Conservation (phyloP, 2,888 invertebrate genomes). For the Hypena proboscidalis region DNA sequence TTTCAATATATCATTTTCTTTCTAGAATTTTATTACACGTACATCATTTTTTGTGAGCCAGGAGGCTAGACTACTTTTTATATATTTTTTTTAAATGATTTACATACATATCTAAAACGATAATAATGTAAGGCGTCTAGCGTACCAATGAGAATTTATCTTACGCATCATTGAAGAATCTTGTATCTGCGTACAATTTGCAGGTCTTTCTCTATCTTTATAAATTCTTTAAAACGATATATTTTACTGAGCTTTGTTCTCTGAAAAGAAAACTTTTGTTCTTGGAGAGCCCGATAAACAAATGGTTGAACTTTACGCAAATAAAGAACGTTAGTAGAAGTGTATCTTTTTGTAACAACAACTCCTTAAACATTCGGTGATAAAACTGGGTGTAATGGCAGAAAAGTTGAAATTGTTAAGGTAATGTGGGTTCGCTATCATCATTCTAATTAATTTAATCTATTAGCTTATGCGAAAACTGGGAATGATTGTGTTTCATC, state of each 20-base stretch:
- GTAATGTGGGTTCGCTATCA: constrained; percentile 1
- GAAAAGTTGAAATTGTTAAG: constrained; percentile 13
- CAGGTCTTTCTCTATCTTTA: constrained; percentile 29
- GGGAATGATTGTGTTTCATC: constrained; percentile 23
- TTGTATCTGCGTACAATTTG: constrained; percentile 17
- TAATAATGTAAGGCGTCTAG: constrained; percentile 7
- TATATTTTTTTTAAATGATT: too few species aligned
- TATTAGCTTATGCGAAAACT: constrained; percentile 22
- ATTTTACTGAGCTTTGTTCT: constrained; percentile 47
- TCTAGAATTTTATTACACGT: constrained; percentile 13
- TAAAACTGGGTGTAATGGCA: constrained; percentile 22
- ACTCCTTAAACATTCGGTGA: constrained; percentile 26
- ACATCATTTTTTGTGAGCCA: constrained; percentile 12
- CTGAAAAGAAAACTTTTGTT: constrained; percentile 48
- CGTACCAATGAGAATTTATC: not conserved
- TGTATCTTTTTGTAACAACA: constrained; percentile 39
- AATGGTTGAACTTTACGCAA: constrained; percentile 51
- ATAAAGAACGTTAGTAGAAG: constrained; percentile 48
- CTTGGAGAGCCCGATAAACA: constrained; percentile 51
- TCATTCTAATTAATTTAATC: constrained; percentile 17
- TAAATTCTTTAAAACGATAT: constrained; percentile 47
- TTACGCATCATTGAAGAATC: constrained; percentile 24
- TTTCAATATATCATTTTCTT: constrained; percentile 17
- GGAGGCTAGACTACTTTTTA: constrained; percentile 5
- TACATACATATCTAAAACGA: constrained; percentile 3